Percentiles rank a stretch among this genome's conserved stretches.
Conservation (phyloP, 2,888 invertebrate genomes). For the Formica aserva region DNA sequence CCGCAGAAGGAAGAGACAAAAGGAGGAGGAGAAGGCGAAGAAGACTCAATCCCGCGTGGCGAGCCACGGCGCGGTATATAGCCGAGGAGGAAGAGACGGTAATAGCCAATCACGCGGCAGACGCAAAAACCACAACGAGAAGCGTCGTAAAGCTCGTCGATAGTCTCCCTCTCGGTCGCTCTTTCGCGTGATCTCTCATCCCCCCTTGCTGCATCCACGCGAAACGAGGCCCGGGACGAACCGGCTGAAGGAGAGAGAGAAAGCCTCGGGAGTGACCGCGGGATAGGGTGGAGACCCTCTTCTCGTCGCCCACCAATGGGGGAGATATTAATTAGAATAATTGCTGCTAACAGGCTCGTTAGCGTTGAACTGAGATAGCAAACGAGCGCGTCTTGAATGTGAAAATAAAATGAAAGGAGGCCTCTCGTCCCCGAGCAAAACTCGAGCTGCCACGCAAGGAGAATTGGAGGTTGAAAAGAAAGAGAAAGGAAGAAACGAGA, state of each 20-base stretch:
- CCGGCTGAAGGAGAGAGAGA: conserved; percentile 24
- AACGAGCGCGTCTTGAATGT: conserved; percentile 78
- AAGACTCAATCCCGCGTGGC: conserved; percentile 82
- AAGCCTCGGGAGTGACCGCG: conserved; percentile 37
- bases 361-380: conserved; percentile 84
- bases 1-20: conserved; percentile 67
- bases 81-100: conserved; percentile 80
- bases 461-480: conserved; percentile 35
- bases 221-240: conserved; percentile 54
- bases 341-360: conserved; percentile 86
- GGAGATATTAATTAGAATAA: conserved; percentile 86
- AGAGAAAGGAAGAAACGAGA: conserved; percentile 33
- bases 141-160: conserved; percentile 82
- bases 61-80: conserved; percentile 76
- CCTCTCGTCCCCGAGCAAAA: conserved; percentile 67
- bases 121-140: conserved; percentile 82
- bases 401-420: conserved; percentile 79
- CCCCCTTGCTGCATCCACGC: conserved; percentile 27
- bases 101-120: conserved; percentile 85
- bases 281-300: conserved; percentile 54
- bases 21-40: conserved; percentile 73
- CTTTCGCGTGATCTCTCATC: conserved; percentile 45
- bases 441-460: conserved; percentile 37
- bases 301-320: conserved; percentile 70
- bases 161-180: conserved; percentile 56